A percentile compares a stretch with the other conserved stretches of the same genome.
phyloP scores from a whole-genome alignment of 2,888 invertebrate species.

The Dicyrtomina minuta region DNA sequence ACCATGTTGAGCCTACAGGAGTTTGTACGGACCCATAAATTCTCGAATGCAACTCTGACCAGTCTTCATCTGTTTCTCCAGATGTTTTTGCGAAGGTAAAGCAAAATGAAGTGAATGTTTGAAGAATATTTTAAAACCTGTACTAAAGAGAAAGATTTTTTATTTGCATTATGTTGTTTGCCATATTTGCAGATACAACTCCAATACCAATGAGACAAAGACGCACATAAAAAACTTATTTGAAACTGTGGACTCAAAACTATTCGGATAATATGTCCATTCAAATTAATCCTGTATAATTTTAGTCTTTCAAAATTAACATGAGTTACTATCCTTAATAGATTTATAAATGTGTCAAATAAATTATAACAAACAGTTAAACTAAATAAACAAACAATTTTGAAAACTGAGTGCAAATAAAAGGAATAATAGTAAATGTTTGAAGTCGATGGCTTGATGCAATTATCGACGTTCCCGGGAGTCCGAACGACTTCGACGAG shows the following conservation, averaged over 20 bases:
- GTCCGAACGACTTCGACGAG: constrained; percentile 43
- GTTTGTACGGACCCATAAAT: constrained; percentile 22
- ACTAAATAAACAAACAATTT: constrained; percentile 29
- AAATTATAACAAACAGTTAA: constrained; percentile 28
- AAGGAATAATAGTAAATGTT: constrained; percentile 23
- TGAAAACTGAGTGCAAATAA: constrained; percentile 30
- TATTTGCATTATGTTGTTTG: constrained; percentile 31
- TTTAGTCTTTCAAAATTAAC: constrained; percentile 31
- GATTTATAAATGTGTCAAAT: constrained; percentile 32
- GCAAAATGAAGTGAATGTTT: neutral
- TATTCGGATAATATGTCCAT: constrained; percentile 24
- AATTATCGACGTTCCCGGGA: constrained; percentile 50
- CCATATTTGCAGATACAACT: constrained; percentile 27
- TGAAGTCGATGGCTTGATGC: constrained; percentile 23
- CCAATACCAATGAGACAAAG: constrained; percentile 23
- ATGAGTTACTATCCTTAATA: constrained; percentile 11
- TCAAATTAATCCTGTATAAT: constrained; percentile 16
- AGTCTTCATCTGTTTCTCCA: constrained; percentile 21
- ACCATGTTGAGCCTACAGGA: constrained; percentile 17
- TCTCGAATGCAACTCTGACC: constrained; percentile 26
- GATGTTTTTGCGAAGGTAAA: constrained; percentile 22
- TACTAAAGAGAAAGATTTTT: constrained; percentile 33
- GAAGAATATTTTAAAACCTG: constrained; percentile 28
- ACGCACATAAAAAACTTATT: constrained; percentile 33
- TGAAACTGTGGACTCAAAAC: constrained; percentile 31